phyloP scores from a whole-genome alignment of 1,140 invertebrate species.

The Cataglyphis hispanica region DNA sequence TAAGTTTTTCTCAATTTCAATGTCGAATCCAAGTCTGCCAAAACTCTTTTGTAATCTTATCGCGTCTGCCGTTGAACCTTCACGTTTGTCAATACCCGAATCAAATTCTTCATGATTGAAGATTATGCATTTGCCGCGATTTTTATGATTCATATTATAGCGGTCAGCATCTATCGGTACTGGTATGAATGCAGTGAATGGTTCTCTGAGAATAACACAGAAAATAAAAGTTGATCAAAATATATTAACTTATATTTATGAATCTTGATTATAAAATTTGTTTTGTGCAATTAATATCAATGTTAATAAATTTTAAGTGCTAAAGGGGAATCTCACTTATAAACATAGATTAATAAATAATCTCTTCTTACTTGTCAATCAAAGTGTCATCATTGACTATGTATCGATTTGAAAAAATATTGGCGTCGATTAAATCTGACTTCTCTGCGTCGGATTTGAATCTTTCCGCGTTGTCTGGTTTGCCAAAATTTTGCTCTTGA shows the following conservation, averaged over 20 bases:
- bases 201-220: not conserved
- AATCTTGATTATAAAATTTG: not conserved
- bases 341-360: not conserved
- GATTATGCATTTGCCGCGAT: constrained; percentile 91
- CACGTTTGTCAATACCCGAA: constrained; percentile 65
- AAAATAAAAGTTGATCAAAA: not conserved
- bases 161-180: constrained; percentile 79
- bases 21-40: constrained; percentile 77
- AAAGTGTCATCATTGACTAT: not conserved
- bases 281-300: not conserved
- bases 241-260: not conserved
- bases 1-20: constrained; percentile 75
- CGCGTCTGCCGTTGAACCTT: constrained; percentile 79
- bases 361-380: not conserved
- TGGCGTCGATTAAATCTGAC: not conserved
- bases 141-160: constrained; percentile 90
- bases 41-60: constrained; percentile 78
- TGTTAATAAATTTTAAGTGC: not conserved
- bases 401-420: too few relatives aligned
- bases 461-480: too few relatives aligned
- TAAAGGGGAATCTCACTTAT: not conserved
- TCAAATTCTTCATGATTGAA: constrained; percentile 91
- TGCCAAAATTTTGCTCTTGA: too few relatives aligned
- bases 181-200: constrained; percentile 70
- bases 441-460: not conserved